These are phyloP conservation scores for Pseudonaja textilis DNA, from an alignment of 2,113 vertebrate genomes.

Conservation along the genomic window DNA sequence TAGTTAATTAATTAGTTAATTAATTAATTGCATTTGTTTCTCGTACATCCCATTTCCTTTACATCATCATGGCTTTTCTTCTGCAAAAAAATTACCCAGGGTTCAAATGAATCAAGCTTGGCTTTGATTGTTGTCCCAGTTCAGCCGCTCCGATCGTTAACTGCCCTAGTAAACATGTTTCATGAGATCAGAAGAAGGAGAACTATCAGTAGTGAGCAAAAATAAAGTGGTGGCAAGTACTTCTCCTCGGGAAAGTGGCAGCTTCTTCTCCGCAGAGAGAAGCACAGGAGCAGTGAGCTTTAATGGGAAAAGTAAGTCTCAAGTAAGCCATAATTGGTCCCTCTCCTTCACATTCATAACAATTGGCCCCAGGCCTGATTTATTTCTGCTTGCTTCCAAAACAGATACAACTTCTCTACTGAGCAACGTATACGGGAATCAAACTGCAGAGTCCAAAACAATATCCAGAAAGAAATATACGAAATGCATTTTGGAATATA, in stretches of 20 bases:
- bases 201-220: neutral
- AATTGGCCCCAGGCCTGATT: neutral
- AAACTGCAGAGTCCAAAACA: neutral
- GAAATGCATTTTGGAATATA: neutral
- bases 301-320: neutral
- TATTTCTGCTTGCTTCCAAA: neutral
- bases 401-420: neutral
- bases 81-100: neutral
- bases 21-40: neutral
- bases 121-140: neutral
- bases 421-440: neutral
- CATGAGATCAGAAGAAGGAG: neutral
- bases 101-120: neutral
- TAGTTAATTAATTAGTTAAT: neutral
- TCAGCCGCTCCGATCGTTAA: neutral
- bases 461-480: neutral
- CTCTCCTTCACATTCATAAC: neutral
- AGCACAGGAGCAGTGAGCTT: neutral
- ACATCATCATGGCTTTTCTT: neutral
- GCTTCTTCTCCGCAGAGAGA: neutral
- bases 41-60: neutral
- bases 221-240: neutral
- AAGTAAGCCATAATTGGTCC: neutral
- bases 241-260: neutral
- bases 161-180: neutral